Evolutionary conservation across 2,113 vertebrate genomes (phyloP), one percentile per base, ranked within the genome.

Genomic region (Psittacara wagleri): DNA sequence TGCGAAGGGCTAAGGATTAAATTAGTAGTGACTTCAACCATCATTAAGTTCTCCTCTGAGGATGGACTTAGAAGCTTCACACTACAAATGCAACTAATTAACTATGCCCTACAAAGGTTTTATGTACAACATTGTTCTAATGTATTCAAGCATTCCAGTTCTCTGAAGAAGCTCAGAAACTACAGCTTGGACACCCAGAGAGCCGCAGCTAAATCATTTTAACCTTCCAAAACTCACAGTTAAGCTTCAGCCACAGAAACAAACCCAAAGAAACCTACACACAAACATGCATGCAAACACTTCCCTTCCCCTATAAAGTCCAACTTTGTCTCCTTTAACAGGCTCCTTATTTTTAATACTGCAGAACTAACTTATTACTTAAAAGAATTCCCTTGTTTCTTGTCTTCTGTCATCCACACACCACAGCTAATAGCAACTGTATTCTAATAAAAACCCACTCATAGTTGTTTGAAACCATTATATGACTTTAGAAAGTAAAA

Each of bases 401-500:
- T 66, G 57, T 73, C 48, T 95, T 94, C 35, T 5, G 8, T 75
- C 49, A 95, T 35, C 64, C 69, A 93, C 70, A 63, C 1, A 75
- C 39, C 68, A 83, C 66, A 82, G 61, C 23, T 49, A 54, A 85
- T 2, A 78, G 74, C 10, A 86, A 86, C 28, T 27, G 4, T 28
- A 89, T 55, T 82, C 35, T 20, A 31, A 76, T 79, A 72, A 67
- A 59, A 25, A 5, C 4, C 14, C 17, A 14, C 78, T 77, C 70
- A 88, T 88, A 96, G 43, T 93, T 94, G 55, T 92, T 95, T 49
- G 94, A 97, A 97, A 76, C 85, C 78, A 88, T 94, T 86, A 90
- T 5, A 96, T 15, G 41, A 96, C 62, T 75, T 93, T 92, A 95
- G 74, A 95, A 96, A 95, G 78, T 94, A 96, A 96, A 97, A 98